Percentiles rank a stretch among this genome's conserved stretches.
Evolutionary conservation across 2,888 invertebrate genomes (phyloP).

Genomic region (Suillia variegata): DNA sequence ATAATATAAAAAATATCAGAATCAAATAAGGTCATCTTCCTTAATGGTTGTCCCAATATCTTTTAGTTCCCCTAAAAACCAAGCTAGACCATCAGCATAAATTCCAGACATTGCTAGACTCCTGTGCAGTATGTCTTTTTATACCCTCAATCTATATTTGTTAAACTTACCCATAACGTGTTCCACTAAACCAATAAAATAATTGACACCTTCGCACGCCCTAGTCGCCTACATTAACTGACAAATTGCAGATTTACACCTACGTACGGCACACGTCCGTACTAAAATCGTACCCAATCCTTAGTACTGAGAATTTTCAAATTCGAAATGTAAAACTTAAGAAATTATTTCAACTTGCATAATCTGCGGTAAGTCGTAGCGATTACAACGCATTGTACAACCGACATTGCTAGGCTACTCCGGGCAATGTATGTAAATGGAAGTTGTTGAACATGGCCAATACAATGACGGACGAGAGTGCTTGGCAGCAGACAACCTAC

Average conservation of each 20-base stretch:
- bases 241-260: slow-evolving; percentile 52
- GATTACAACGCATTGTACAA: slow-evolving; percentile 49
- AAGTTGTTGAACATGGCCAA: slow-evolving; percentile 24
- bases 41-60: too few species aligned
- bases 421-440: slow-evolving; percentile 46
- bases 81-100: too few species aligned
- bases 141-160: too few species aligned
- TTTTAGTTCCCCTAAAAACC: too few species aligned
- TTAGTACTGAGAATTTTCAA: slow-evolving; percentile 13
- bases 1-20: too few species aligned
- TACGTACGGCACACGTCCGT: slow-evolving; percentile 24
- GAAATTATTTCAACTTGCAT: slow-evolving; percentile 49
- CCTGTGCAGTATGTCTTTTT: too few species aligned
- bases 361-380: slow-evolving; percentile 53
- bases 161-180: slow-evolving; percentile 21
- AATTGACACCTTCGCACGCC: slow-evolving; percentile 37
- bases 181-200: slow-evolving; percentile 50
- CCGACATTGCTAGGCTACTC: slow-evolving; percentile 2
- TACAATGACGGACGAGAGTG: slow-evolving; percentile 26
- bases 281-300: neutral
- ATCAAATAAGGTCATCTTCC: too few species aligned
- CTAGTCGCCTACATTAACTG: slow-evolving; percentile 39
- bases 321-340: slow-evolving; percentile 17
- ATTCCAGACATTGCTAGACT: too few species aligned
- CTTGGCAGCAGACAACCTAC: slow-evolving; percentile 11